These are phyloP conservation scores for Lamprotornis superbus DNA, from an alignment of 2,113 vertebrate species.

Conservation along the genomic window DNA sequence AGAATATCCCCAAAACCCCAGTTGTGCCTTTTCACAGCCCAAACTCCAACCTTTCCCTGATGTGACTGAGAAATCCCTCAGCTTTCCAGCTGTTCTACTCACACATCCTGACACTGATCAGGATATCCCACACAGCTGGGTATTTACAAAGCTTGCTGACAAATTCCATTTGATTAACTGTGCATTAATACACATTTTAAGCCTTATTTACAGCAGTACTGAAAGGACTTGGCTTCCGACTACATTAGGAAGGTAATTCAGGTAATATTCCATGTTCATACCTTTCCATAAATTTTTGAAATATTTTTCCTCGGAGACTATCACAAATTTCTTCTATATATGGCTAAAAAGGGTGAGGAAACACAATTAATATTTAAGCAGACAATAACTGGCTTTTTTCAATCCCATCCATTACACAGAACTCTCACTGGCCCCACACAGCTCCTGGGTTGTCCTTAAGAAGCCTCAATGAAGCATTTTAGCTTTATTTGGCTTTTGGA, in stretches of 20 bases:
- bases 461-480: not conserved
- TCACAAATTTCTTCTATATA: constrained; percentile 98
- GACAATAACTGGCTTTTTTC: not conserved
- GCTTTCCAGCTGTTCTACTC: not conserved
- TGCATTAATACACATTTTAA: not conserved
- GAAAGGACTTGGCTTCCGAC: not conserved
- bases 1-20: rapidly evolving
- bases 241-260: not conserved
- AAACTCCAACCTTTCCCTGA: not conserved
- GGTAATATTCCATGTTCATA: constrained; percentile 34
- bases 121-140: not conserved
- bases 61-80: not conserved
- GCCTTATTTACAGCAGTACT: not conserved
- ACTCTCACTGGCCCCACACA: rapidly evolving
- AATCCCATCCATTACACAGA: rapidly evolving
- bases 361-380: not conserved
- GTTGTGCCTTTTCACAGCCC: not conserved
- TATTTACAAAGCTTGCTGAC: not conserved
- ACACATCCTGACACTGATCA: not conserved
- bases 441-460: not conserved
- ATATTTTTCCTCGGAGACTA: constrained; percentile 93
- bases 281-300: constrained; percentile 97
- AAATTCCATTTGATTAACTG: not conserved
- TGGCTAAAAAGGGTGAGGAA: constrained; percentile 65
- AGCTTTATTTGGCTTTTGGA: not conserved